Evolutionary conservation across 1,140 invertebrate genomes (phyloP), one percentile per base, ranked within the genome.

Genomic region (Lucilia sericata): DNA sequence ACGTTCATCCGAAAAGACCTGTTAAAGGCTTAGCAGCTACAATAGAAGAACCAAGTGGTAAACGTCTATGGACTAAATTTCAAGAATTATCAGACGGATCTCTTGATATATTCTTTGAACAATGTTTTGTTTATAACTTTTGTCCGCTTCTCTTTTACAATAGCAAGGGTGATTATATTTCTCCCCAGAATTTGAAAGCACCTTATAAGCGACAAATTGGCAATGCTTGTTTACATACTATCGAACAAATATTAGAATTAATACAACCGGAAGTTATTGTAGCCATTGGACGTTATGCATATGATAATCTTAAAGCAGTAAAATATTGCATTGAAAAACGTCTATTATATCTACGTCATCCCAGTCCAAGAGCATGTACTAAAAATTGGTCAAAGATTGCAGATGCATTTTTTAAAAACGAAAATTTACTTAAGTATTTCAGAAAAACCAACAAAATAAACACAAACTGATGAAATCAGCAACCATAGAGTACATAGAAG

Each of bases 81-180:
- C 92, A 94, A 88, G 92, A 94, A 17, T 87, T 97, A 5, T 96
- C 95, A 91, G 93, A 92, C 60, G 93, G 91, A 74, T 95, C 86
- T 10, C 55, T 97, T 25, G 94, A 95, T n/a, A 94, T 92, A 30
- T 97, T 98, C 89, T 97, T 97, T 88, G 88, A 92, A 86, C 91
- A 95, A 85, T 94, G 95, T 87, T 98, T 96, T 92, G 93, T 98
- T 2, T 95, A 97, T 88, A 98, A 98, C 91, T 96, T 97, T 89
- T 97, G 97, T 88, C 97, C 97, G 21, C 91, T 98, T 70, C 95
- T 96, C 82, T 96, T 98, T 91, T 95, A 98, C 93, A 94, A 95
- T 87, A 91, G 90, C 47, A 93, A 92, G 82, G 96, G 96, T 5
- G 93, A 93, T 87, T 98, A 98, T 92, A 93, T 98, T 30, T 98